phyloP scores from a whole-genome alignment of 2,113 vertebrate genomes.

The Bettongia penicillata region DNA sequence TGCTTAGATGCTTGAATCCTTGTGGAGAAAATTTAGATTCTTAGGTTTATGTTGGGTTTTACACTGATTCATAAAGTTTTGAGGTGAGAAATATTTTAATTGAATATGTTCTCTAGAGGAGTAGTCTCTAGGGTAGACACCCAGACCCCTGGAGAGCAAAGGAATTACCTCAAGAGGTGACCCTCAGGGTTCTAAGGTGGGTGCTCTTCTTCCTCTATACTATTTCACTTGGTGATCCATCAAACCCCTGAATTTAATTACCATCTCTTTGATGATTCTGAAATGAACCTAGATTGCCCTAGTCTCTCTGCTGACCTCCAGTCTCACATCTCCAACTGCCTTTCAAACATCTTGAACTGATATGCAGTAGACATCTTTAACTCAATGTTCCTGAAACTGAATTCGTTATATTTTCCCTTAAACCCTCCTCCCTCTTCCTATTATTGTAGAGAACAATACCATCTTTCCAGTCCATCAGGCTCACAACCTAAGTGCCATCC shows the following conservation, averaged over 20 bases:
- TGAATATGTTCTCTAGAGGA: background rate
- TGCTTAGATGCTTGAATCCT: background rate
- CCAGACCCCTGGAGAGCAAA: background rate
- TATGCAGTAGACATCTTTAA: too few relatives aligned
- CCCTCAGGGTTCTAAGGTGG: background rate
- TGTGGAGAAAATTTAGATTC: background rate
- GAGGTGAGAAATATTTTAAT: background rate
- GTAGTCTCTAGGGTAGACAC: background rate
- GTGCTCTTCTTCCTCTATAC: background rate
- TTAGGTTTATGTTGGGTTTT: background rate
- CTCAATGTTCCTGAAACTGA: too few relatives aligned
- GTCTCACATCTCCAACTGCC: too few relatives aligned
- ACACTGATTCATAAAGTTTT: background rate
- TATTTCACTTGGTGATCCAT: background rate
- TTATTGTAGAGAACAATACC: too few relatives aligned
- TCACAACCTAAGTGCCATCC: too few relatives aligned
- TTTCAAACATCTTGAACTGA: too few relatives aligned
- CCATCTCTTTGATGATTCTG: background rate
- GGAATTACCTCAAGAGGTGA: too few relatives aligned
- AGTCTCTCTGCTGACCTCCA: too few relatives aligned
- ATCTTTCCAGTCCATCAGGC: too few relatives aligned
- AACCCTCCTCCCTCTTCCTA: too few relatives aligned
- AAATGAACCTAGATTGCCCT: background rate
- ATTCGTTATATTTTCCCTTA: too few relatives aligned
- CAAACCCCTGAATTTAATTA: background rate